These are phyloP conservation scores for Noturus placidus DNA, from an alignment of 2,113 vertebrate species.

Conservation along the genomic window DNA sequence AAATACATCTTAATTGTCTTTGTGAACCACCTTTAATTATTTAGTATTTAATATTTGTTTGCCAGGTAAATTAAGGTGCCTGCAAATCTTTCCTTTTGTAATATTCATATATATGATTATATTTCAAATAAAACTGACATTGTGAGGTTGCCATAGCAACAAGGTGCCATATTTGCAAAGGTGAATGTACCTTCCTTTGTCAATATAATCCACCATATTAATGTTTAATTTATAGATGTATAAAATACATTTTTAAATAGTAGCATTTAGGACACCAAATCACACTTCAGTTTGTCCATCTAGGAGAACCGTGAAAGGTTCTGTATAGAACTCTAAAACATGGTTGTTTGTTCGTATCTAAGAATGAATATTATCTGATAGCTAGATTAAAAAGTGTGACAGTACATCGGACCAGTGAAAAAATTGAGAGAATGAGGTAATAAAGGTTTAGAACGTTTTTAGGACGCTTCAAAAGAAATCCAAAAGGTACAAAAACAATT, in stretches of 20 bases:
- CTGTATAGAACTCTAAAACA: no score
- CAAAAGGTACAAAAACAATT: not conserved
- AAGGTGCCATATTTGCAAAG: not conserved
- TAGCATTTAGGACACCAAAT: no score
- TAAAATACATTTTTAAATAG: no score
- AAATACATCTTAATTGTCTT: not conserved
- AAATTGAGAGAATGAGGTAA: no score
- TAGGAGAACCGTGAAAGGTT: no score
- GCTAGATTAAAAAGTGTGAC: no score
- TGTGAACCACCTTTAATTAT: not conserved
- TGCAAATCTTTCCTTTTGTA: not conserved
- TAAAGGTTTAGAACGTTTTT: not conserved
- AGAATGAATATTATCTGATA: no score
- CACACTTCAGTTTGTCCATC: no score
- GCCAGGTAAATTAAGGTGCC: not conserved
- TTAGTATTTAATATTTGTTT: not conserved
- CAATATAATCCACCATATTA: no score
- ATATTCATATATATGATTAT: not conserved
- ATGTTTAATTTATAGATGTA: no score
- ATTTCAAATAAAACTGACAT: not conserved
- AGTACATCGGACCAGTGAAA: no score
- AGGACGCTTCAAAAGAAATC: not conserved
- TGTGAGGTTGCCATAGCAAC: not conserved
- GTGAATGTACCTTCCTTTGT: not conserved
- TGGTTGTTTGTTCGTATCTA: no score